phyloP scores from a whole-genome alignment of 2,888 invertebrate species.

The Platycnemis pennipes region DNA sequence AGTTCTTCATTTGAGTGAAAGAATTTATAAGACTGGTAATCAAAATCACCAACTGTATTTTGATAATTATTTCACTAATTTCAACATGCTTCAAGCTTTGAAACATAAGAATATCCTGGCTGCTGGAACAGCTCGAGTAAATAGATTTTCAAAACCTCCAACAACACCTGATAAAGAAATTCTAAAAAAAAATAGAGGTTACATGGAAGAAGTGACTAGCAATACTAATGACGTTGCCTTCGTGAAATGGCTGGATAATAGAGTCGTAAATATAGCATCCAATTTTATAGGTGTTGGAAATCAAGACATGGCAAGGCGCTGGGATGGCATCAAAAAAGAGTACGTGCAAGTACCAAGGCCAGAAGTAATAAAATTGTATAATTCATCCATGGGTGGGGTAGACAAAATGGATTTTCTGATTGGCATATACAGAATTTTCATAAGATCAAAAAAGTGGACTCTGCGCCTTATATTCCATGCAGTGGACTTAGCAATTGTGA shows the following conservation, averaged over 20 bases:
- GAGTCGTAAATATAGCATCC: slow-evolving; percentile 74
- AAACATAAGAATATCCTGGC: slow-evolving; percentile 69
- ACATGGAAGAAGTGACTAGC: slow-evolving; percentile 71
- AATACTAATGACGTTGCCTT: slow-evolving; percentile 71
- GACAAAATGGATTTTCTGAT: slow-evolving; percentile 70
- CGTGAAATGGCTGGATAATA: slow-evolving; percentile 75
- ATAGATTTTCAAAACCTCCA: slow-evolving; percentile 70
- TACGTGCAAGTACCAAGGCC: slow-evolving; percentile 73
- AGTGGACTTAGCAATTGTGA: slow-evolving; percentile 73
- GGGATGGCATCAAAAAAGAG: slow-evolving; percentile 72
- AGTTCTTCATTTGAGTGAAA: slow-evolving; percentile 71
- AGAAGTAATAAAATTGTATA: slow-evolving; percentile 74
- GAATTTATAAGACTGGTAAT: slow-evolving; percentile 48
- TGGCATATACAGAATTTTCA: slow-evolving; percentile 72
- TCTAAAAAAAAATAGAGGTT: slow-evolving; percentile 70
- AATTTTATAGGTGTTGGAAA: slow-evolving; percentile 74
- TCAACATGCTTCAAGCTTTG: slow-evolving; percentile 69
- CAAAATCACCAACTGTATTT: slow-evolving; percentile 69
- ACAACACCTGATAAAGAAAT: slow-evolving; percentile 70
- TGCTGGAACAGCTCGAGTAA: slow-evolving; percentile 70
- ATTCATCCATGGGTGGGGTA: slow-evolving; percentile 75
- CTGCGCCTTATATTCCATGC: slow-evolving; percentile 70
- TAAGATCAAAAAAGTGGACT: slow-evolving; percentile 72
- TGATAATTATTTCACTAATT: slow-evolving; percentile 73
- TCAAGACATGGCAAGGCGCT: slow-evolving; percentile 72